Conservation (phyloP, 2,797 vertebrate species). For the Myotis daubentonii region DNA sequence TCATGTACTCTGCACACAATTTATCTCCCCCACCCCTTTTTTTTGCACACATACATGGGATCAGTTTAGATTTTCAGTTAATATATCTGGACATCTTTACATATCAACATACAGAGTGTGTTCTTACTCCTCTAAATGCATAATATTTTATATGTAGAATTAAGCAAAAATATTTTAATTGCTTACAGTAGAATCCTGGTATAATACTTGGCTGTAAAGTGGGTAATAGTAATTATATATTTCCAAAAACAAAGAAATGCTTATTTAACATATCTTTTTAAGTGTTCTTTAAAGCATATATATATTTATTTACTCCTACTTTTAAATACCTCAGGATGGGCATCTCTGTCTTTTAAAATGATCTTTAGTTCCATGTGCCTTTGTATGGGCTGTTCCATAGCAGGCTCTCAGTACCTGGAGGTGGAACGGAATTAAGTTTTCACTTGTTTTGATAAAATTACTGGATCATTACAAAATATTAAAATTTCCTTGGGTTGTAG, state of each 20-base stretch:
- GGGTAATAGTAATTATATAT: not conserved
- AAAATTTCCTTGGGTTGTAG: not conserved
- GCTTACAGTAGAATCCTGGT: not conserved
- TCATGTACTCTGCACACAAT: not conserved
- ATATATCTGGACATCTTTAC: not conserved
- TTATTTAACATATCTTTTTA: not conserved
- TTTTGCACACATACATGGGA: not conserved
- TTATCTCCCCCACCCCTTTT: not conserved
- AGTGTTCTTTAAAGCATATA: not conserved
- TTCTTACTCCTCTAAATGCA: not conserved
- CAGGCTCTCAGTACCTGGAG: not conserved
- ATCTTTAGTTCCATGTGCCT: not conserved
- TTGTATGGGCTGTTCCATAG: not conserved
- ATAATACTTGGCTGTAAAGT: not conserved
- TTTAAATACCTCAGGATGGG: not conserved
- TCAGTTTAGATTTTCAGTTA: not conserved
- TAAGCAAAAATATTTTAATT: constrained; percentile 22
- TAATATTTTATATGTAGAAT: not conserved
- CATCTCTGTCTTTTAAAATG: not conserved
- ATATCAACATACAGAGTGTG: not conserved
- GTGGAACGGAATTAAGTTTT: not conserved
- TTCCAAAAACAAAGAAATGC: not conserved
- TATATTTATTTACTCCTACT: not conserved
- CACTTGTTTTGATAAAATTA: constrained; percentile 12
- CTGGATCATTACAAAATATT: not conserved